These are phyloP conservation scores for Paradoxurus hermaphroditus DNA, from an alignment of 2,113 vertebrate genomes.

Conservation along the genomic window DNA sequence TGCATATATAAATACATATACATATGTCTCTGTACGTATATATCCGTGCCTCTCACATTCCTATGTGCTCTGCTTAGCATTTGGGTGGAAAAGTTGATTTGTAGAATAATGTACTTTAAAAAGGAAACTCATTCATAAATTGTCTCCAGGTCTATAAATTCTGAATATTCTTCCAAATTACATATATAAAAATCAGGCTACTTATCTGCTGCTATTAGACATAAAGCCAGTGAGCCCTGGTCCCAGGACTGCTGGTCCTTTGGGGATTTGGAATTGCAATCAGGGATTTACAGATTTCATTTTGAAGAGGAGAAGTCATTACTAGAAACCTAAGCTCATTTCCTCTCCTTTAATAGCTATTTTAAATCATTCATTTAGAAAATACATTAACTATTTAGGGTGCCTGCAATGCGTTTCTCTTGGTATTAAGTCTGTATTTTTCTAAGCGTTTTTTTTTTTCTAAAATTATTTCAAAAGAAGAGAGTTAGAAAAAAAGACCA, in stretches of 20 bases:
- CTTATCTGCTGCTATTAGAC: conserved; percentile 71
- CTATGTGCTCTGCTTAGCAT: conserved; percentile 69
- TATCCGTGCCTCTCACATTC: conserved; percentile 57
- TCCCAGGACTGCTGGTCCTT: conserved; percentile 83
- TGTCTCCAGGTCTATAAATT: conserved; percentile 73
- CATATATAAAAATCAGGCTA: conserved; percentile 77
- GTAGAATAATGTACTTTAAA: conserved; percentile 75
- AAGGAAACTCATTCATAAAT: conserved; percentile 77
- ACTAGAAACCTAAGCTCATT: conserved; percentile 89
- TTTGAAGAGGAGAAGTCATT: conserved; percentile 89
- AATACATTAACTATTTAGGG: conserved; percentile 87
- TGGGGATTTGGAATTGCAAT: conserved; percentile 85
- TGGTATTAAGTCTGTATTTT: conserved; percentile 74
- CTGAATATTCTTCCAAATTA: conserved; percentile 78
- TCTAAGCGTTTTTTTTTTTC: conserved; percentile 57
- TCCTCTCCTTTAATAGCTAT: conserved; percentile 88
- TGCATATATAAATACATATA: conserved; percentile 68
- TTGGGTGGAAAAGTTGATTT: conserved; percentile 74
- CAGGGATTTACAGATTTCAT: conserved; percentile 89
- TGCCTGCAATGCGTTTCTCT: conserved; percentile 75
- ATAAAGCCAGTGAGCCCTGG: conserved; percentile 77
- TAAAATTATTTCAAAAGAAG: conserved; percentile 82
- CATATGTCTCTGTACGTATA: conserved; percentile 67
- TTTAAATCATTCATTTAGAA: conserved; percentile 90
- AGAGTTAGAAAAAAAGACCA: conserved; percentile 73